Base-by-base conservation (phyloP, 2,797 vertebrate genomes). In the Cyclura pinguis region DNA sequence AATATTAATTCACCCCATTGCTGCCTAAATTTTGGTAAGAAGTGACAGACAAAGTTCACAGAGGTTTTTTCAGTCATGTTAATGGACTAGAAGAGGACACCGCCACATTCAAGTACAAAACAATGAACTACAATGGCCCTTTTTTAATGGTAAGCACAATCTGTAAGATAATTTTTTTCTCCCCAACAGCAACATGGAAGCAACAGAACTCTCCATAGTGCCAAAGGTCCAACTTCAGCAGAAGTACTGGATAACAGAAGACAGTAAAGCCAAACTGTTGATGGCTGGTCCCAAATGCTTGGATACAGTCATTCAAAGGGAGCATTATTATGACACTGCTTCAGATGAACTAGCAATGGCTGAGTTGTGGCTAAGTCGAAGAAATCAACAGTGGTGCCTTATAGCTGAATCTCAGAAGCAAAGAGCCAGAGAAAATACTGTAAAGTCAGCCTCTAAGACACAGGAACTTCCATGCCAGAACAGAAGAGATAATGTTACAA, bases 301-400 rank as follows among this genome's bases (percentile, higher is more conserved):
- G 32, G 78, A 86, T 6, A 89, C 81, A 59, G 90, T 90, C 24
- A 82, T 67, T 16, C 83, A 94, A 20, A 88, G 74, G 62, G 94
- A 93, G 35, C 87, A 93, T 42, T 95, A 95, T 72, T 95, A 96
- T 5, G 95, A 96, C 84, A 95, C 94, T 0, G 91, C 94, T 74
- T 88, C 32, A 80, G 93, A 95, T 38, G 91, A 93, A 38, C 83
- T 96, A 72, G 95, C 95, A 20, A 88, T 80, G 24, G 89, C 90
- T 18, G 90, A 91, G 38, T 69, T 89, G 35, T 96, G 95, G 96
- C 89, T 96, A 6, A 95, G 94, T 86, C 93, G 87, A 86, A 92
- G 83, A 32, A 90, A 90, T 18, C 24, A 57, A 35, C 64, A 91
- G 7, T 96, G 95, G 95, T 88, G 86, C 18, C 90, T 95, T 67